These are phyloP conservation scores for Esox lucius DNA, from an alignment of 2,797 vertebrate genomes.

Conservation along the genomic window DNA sequence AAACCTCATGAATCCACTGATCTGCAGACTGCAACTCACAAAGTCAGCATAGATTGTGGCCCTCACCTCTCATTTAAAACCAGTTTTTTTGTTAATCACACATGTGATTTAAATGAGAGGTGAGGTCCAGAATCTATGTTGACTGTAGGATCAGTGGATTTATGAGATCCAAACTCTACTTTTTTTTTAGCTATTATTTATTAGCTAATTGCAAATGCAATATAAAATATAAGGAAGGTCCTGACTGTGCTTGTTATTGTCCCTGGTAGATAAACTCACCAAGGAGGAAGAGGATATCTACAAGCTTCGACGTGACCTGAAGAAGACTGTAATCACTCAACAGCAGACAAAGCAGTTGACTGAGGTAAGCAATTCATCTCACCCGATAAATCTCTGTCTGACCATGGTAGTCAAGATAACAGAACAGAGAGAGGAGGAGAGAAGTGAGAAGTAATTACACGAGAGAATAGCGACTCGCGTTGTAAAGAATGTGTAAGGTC, in stretches of 20 bases:
- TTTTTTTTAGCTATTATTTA: background rate
- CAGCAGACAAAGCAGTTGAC: constrained; percentile 77
- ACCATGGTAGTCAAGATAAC: constrained; percentile 15
- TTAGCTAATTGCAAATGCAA: too few species aligned
- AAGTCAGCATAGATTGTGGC: background rate
- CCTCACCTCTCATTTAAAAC: too few species aligned
- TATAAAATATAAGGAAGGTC: background rate
- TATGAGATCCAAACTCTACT: background rate
- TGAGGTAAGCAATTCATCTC: constrained; percentile 76
- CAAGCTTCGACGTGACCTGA: constrained; percentile 92
- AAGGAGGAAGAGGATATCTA: constrained; percentile 99
- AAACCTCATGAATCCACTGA: background rate
- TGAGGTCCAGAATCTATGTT: background rate
- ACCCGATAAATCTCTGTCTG: constrained; percentile 1
- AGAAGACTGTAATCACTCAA: constrained; percentile 87
- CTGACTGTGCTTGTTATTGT: constrained; percentile 8
- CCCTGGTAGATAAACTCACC: constrained; percentile 80
- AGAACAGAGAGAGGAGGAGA: background rate
- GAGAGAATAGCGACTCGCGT: constrained; percentile 58
- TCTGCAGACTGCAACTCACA: too few species aligned
- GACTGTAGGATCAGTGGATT: constrained; percentile 2
- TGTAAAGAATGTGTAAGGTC: constrained; percentile 52
- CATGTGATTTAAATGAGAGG: background rate
- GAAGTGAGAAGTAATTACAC: constrained; percentile 36
- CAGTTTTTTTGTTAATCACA: background rate